A percentile compares a stretch with the other conserved stretches of the same genome.
Evolutionary conservation across 2,113 vertebrate species (phyloP).

Genomic region (Patagioenas fasciata): DNA sequence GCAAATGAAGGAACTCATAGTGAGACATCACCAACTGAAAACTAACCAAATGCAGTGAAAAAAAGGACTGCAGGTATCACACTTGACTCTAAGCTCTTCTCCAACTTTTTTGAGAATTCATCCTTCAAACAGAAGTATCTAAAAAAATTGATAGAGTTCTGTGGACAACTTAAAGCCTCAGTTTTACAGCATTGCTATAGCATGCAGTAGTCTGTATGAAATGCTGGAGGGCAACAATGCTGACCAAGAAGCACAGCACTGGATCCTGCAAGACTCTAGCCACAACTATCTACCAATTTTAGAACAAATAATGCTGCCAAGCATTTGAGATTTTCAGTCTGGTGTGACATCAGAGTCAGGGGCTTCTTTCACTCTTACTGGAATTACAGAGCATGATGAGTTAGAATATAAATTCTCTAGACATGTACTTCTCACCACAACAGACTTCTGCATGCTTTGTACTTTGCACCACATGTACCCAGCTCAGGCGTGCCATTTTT

Average conservation of each 20-base stretch:
- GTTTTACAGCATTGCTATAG: fast-evolving
- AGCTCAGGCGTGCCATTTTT: neutral
- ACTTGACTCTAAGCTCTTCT: neutral
- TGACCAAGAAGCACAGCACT: neutral
- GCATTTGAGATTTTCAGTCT: neutral
- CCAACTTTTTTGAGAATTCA: neutral
- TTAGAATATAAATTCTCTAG: neutral
- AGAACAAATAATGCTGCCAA: neutral
- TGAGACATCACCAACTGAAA: neutral
- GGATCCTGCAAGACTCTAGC: neutral
- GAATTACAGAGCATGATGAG: neutral
- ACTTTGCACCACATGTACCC: neutral
- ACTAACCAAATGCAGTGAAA: neutral
- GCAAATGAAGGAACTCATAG: neutral
- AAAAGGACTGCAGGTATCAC: neutral
- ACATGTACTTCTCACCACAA: neutral
- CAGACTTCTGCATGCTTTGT: neutral
- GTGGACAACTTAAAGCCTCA: neutral
- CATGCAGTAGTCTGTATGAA: neutral
- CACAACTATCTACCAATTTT: fast-evolving
- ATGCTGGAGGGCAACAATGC: neutral
- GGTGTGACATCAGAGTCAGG: neutral
- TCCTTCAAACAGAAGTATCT: neutral
- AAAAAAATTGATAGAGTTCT: neutral
- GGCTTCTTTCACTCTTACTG: neutral